Conservation (phyloP, 2,797 vertebrate genomes). For the Notoglanidium macrostoma region DNA sequence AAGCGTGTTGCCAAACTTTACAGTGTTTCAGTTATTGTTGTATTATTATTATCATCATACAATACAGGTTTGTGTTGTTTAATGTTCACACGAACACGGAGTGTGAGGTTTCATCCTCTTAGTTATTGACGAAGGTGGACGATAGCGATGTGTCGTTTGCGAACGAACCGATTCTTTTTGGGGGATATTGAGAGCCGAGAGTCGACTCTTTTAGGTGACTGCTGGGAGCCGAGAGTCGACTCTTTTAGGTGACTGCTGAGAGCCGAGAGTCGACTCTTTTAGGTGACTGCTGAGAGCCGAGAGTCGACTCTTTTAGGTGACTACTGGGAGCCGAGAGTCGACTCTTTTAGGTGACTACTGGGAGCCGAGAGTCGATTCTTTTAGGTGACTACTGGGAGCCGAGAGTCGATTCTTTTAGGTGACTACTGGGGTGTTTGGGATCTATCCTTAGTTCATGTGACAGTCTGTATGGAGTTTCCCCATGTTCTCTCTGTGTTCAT, state of each 20-base stretch:
- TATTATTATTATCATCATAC: not conserved
- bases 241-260: not conserved
- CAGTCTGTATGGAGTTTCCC: too few species aligned
- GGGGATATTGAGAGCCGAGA: not conserved
- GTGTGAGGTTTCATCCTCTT: not conserved
- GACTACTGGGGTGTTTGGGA: too few species aligned
- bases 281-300: not conserved
- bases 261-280: not conserved
- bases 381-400: not conserved
- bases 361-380: too few species aligned
- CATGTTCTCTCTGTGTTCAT: not conserved
- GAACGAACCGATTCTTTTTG: not conserved
- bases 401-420: not conserved
- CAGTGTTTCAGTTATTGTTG: not conserved
- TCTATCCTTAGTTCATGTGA: not conserved
- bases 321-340: not conserved
- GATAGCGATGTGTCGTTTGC: not conserved
- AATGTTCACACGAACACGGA: not conserved
- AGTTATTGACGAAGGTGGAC: not conserved
- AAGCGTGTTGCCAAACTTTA: not conserved
- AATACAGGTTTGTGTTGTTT: not conserved
- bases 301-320: not conserved
- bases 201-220: not conserved
- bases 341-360: not conserved
- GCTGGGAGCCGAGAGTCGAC: not conserved